These are phyloP conservation scores for Smittia sp. DNA, from an alignment of 2,888 invertebrate species.

Conservation along the genomic window DNA sequence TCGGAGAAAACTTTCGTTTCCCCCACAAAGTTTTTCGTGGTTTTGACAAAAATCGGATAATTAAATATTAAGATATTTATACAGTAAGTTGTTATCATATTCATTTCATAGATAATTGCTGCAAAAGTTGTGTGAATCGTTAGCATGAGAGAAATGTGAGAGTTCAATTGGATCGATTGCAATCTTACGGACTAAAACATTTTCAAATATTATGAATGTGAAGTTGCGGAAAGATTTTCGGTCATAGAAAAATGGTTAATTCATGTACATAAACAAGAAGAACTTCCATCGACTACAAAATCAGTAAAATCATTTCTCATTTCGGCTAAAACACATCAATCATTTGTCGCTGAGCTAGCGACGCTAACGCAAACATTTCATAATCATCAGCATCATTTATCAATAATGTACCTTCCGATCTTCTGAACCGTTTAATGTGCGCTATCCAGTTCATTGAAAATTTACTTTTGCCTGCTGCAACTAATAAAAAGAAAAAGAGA, in stretches of 20 bases:
- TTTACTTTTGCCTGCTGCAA: not conserved
- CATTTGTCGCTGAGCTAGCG: too few species aligned
- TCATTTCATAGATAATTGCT: slow-evolving; percentile 7
- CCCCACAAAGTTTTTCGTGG: not conserved
- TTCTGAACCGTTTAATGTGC: not conserved
- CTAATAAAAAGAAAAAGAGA: not conserved
- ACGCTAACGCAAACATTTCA: too few species aligned
- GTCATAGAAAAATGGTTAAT: not conserved
- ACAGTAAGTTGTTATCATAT: slow-evolving; percentile 1
- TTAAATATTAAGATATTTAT: slow-evolving; percentile 18
- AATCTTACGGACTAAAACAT: slow-evolving; percentile 11
- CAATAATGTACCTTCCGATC: not conserved
- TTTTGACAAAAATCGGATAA: not conserved
- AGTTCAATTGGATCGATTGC: not conserved
- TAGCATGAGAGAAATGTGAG: not conserved
- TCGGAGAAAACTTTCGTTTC: not conserved
- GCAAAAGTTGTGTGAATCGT: not conserved
- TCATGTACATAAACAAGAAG: not conserved
- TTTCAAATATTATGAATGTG: not conserved
- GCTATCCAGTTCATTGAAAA: not conserved
- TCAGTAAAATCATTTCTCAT: not conserved
- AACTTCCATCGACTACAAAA: not conserved
- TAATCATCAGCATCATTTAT: not conserved
- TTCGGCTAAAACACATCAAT: too few species aligned
- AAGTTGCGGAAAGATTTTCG: not conserved